phyloP scores from a whole-genome alignment of 2,113 vertebrate species.

The Xerus inauris region DNA sequence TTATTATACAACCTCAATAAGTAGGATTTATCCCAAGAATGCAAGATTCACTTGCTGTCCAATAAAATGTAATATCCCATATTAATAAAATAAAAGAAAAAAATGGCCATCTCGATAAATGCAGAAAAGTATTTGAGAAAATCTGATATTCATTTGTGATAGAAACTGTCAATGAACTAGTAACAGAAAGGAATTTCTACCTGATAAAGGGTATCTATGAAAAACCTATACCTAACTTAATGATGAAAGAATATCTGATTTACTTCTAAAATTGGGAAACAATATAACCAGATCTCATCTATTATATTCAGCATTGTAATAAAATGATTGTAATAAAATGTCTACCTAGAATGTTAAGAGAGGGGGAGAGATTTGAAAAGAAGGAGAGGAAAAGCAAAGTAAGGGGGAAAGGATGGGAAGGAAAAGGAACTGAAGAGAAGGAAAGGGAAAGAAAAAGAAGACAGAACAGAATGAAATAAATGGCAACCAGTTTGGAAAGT shows the following conservation, averaged over 20 bases:
- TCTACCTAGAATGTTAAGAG: not conserved
- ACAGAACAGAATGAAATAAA: not conserved
- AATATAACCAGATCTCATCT: not conserved
- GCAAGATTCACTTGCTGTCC: not conserved
- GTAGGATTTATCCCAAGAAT: not conserved
- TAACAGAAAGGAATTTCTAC: not conserved
- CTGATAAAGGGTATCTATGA: too few relatives aligned
- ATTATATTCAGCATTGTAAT: not conserved
- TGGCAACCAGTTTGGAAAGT: not conserved
- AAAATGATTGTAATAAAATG: not conserved
- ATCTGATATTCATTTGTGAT: not conserved
- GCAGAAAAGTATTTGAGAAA: not conserved
- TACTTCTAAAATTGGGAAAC: not conserved
- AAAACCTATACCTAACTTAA: not conserved
- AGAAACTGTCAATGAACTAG: not conserved
- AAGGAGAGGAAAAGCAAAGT: not conserved
- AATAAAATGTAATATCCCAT: not conserved
- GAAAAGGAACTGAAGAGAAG: not conserved
- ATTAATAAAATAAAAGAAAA: not conserved
- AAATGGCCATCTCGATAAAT: not conserved
- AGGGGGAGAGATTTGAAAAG: not conserved
- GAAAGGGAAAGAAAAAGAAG: not conserved
- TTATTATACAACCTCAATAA: not conserved
- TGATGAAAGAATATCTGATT: not conserved
- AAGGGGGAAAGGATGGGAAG: not conserved